phyloP scores from a whole-genome alignment of 2,113 vertebrate genomes.

The Ahaetulla prasina region DNA sequence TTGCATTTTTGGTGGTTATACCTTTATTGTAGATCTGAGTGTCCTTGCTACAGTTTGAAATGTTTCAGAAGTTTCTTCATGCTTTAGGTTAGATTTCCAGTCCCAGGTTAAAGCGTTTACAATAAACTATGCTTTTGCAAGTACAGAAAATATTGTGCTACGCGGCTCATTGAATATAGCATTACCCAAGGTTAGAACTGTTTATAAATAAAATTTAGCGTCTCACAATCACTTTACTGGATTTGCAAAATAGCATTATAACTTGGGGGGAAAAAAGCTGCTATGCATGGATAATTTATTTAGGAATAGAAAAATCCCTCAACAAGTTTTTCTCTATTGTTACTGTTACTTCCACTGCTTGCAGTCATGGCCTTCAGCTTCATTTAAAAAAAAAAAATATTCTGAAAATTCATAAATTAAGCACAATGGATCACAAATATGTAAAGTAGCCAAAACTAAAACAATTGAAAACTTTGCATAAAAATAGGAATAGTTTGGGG shows the following conservation, averaged over 20 bases:
- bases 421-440: not conserved
- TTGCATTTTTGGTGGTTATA: not conserved
- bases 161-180: not conserved
- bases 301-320: not conserved
- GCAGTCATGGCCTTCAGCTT: not conserved
- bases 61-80: not conserved
- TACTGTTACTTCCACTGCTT: not conserved
- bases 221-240: not conserved
- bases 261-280: not conserved
- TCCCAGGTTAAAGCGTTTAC: not conserved
- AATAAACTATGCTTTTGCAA: not conserved
- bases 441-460: not conserved
- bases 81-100: not conserved
- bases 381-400: not conserved
- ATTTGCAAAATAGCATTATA: not conserved
- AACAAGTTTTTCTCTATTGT: not conserved
- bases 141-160: not conserved
- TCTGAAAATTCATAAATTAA: not conserved
- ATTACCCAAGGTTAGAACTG: not conserved
- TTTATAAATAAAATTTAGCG: conserved; percentile 1
- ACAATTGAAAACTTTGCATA: not conserved
- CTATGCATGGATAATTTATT: conserved; percentile 2
- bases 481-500: not conserved
- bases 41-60: not conserved
- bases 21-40: not conserved